These are phyloP conservation scores for Microtus montanus DNA, from an alignment of 2,113 vertebrate genomes.

Conservation along the genomic window DNA sequence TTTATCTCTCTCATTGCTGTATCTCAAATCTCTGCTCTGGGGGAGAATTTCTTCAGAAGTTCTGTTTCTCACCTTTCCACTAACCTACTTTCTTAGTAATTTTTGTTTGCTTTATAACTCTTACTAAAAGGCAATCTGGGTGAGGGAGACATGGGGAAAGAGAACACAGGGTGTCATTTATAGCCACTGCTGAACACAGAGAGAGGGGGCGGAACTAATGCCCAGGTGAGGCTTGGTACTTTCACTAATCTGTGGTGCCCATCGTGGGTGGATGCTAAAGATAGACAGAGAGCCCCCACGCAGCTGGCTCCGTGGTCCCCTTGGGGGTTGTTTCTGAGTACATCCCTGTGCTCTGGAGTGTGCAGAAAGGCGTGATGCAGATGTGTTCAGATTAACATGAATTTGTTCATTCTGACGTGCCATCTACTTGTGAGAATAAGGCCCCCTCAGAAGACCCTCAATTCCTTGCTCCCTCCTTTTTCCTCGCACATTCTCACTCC, in stretches of 20 bases:
- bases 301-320: neutral
- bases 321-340: neutral
- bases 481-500: neutral
- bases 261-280: neutral
- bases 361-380: neutral
- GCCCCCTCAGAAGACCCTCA: neutral
- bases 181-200: neutral
- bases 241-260: neutral
- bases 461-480: neutral
- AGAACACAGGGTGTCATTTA: neutral
- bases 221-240: neutral
- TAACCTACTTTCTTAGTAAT: conserved; percentile 18
- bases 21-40: conserved; percentile 21
- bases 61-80: conserved; percentile 29
- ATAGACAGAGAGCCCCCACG: neutral
- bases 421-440: neutral
- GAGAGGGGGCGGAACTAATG: neutral
- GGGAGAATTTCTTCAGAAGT: conserved; percentile 10
- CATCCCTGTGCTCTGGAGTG: fast-evolving
- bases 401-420: neutral
- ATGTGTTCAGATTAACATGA: neutral
- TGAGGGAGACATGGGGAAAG: neutral
- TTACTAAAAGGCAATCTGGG: neutral
- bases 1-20: conserved; percentile 56
- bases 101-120: conserved; percentile 8